A percentile compares a stretch with the other conserved stretches of the same genome.
These are phyloP conservation scores for Xyliphius kryptos DNA, from an alignment of 2,113 vertebrate species.

Conservation along the genomic window DNA sequence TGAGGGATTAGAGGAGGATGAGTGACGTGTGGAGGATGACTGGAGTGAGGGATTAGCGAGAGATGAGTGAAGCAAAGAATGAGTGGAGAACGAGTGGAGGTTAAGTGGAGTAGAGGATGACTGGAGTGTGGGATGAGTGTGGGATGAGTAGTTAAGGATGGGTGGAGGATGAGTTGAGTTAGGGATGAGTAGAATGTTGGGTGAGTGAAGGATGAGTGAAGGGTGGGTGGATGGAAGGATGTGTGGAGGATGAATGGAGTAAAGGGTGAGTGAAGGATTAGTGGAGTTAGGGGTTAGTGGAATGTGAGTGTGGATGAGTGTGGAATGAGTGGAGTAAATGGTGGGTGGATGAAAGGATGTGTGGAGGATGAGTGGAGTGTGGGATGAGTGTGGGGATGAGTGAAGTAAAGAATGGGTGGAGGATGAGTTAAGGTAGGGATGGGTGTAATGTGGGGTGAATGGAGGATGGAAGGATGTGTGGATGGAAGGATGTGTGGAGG, in stretches of 20 bases:
- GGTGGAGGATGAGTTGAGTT: not conserved
- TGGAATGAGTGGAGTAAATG: not conserved
- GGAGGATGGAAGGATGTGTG: not conserved
- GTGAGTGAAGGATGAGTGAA: not conserved
- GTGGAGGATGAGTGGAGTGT: too few species aligned
- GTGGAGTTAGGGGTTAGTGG: not conserved
- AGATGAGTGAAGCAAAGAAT: not conserved
- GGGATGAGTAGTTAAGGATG: not conserved
- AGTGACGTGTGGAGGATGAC: not conserved
- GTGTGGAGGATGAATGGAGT: not conserved
- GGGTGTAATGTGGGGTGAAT: not conserved
- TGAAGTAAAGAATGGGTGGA: too few species aligned
- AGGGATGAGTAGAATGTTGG: too few species aligned
- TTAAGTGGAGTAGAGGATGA: not conserved
- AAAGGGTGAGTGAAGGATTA: not conserved
- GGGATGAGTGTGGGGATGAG: too few species aligned
- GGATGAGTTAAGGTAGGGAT: not conserved
- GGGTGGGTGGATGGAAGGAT: not conserved
- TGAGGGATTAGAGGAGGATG: not conserved
- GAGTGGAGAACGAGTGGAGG: not conserved
- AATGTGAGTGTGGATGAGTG: not conserved
- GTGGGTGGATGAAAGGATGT: too few species aligned
- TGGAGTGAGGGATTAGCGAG: not conserved
- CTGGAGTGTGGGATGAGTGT: too few species aligned
- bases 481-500: not conserved